Evolutionary conservation across 2,113 vertebrate species (phyloP).

Genomic region (Acanthisitta chloris): DNA sequence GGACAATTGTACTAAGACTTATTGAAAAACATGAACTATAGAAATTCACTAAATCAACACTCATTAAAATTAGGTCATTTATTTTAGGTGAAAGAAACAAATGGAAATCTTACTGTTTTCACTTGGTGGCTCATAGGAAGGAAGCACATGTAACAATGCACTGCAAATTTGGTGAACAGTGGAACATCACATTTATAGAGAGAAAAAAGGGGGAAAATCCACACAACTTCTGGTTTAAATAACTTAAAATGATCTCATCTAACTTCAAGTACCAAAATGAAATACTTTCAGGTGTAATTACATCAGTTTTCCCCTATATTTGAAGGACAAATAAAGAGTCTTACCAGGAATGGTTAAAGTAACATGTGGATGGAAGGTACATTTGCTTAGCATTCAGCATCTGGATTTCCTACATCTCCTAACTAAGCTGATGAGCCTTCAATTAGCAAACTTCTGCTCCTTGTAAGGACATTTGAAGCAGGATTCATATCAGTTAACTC

Average conservation of each 20-base stretch:
- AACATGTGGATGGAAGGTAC: background rate
- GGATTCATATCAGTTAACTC: background rate
- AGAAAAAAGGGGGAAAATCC: accelerated
- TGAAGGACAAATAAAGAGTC: background rate
- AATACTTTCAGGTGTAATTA: background rate
- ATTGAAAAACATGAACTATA: background rate
- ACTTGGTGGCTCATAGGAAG: background rate
- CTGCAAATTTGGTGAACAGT: background rate
- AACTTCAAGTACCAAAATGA: background rate
- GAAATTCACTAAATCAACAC: background rate
- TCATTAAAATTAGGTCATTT: background rate
- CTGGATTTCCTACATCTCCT: background rate
- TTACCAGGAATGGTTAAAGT: background rate
- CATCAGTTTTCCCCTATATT: background rate
- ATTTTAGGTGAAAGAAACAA: background rate
- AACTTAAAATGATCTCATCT: background rate
- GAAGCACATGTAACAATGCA: accelerated
- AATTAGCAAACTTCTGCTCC: background rate
- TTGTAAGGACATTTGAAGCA: background rate
- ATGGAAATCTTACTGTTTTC: background rate
- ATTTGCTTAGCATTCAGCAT: background rate
- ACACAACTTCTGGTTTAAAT: background rate
- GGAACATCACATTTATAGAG: background rate
- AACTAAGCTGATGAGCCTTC: background rate
- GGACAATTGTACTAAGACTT: background rate